Evolutionary conservation across 2,113 vertebrate genomes (phyloP), one percentile per base, ranked within the genome.

Genomic region (Monopterus albus): DNA sequence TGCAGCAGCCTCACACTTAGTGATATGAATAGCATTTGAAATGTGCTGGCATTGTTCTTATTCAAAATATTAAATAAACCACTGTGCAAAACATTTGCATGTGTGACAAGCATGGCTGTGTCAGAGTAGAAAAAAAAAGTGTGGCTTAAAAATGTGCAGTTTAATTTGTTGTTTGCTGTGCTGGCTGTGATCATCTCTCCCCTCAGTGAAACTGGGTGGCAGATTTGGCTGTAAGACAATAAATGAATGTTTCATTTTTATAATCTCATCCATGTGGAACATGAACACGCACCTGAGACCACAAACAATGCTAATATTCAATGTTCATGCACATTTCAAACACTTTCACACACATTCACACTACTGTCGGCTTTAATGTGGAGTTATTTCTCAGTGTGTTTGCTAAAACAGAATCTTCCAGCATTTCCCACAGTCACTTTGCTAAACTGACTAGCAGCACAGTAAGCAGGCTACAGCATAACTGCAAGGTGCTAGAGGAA

Each of bases 211-310:
- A n/a, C n/a, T n/a, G n/a, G n/a, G n/a, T n/a, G n/a, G n/a, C n/a
- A n/a, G n/a, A n/a, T n/a, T n/a, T n/a, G n/a, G n/a, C n/a, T n/a
- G n/a, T n/a, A n/a, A n/a, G n/a, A n/a, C n/a, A 74, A 63, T 53
- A 40, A 67, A 72, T 72, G 38, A 79, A 63, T 85, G 69, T 63
- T 9, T 71, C 29, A 20, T 59, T 51, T 56, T 49, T 68, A 31
- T 43, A 59, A 69, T 66, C 57, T 46, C 51, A 58, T 71, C 53
- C 20, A 31, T 56, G 45, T 61, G 40, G 25, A 57, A 49, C 72
- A 31, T 4, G 18, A 26, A 60, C 52, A 35, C 20, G 56, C 75
- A 78, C 61, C 83, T 79, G 70, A 51, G 58, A 66, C 60, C 64
- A 45, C 2, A 55, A 25, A 43, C 64, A 25, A n/a, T n/a, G n/a